Evolutionary conservation across 1,140 invertebrate genomes (phyloP).

Genomic region (Tetramorium simillimum): DNA sequence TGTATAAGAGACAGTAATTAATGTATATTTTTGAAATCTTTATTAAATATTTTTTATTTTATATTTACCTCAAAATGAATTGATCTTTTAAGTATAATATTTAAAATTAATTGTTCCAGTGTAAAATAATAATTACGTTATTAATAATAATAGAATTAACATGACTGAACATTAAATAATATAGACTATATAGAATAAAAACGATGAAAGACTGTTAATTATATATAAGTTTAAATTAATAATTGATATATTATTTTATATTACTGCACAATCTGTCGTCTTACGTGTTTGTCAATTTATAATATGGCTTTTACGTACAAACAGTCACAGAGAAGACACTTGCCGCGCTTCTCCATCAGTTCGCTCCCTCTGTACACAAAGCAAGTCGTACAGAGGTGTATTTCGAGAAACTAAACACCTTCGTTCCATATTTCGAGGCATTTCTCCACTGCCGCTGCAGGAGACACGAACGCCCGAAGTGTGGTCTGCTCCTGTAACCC

Average conservation of each 20-base stretch:
- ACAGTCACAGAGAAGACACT: not conserved
- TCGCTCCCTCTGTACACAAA: not conserved
- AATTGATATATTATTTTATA: not conserved
- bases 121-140: not conserved
- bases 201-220: not conserved
- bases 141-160: not conserved
- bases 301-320: not conserved
- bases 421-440: constrained; percentile 19
- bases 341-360: not conserved
- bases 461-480: constrained; percentile 30
- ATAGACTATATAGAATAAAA: not conserved
- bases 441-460: constrained; percentile 14
- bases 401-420: constrained; percentile 19
- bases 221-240: not conserved
- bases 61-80: not conserved
- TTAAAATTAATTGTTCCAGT: not conserved
- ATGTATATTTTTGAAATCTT: not conserved
- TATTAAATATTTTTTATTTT: not conserved
- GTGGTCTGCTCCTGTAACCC: constrained; percentile 13
- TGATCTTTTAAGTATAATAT: not conserved
- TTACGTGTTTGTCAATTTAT: not conserved
- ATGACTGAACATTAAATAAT: not conserved
- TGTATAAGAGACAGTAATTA: no score
- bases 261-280: not conserved
- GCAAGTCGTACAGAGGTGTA: not conserved